Conservation (phyloP, 2,113 vertebrate species). For the Callithrix jacchus region DNA sequence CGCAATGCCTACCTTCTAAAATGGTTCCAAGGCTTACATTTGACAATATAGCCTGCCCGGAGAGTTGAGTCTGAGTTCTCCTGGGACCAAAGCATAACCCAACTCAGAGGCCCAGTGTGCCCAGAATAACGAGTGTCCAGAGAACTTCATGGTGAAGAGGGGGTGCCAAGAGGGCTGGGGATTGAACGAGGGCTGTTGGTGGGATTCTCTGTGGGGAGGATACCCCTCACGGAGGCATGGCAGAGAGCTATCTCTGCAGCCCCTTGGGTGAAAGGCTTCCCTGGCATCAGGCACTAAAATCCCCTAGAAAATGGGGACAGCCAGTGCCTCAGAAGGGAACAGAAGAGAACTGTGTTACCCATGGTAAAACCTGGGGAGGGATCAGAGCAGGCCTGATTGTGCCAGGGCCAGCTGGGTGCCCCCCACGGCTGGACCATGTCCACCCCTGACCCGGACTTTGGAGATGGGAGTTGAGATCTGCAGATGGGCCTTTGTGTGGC, state of each 20-base stretch:
- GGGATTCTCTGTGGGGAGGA: background rate
- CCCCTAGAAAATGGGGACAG: background rate
- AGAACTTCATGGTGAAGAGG: background rate
- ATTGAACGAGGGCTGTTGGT: background rate
- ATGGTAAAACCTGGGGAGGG: background rate
- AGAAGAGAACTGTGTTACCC: background rate
- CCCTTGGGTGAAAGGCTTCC: background rate
- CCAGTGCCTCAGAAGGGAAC: background rate
- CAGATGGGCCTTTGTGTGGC: fast-evolving
- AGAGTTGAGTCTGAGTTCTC: background rate
- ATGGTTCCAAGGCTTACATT: background rate
- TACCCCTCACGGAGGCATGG: background rate
- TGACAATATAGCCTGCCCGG: background rate
- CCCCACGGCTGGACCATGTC: background rate
- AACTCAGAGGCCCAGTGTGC: background rate
- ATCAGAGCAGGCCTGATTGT: background rate
- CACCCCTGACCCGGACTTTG: background rate
- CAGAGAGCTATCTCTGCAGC: background rate
- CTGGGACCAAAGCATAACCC: background rate
- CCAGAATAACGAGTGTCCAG: background rate
- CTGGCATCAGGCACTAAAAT: background rate
- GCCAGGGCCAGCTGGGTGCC: background rate
- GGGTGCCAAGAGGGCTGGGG: background rate
- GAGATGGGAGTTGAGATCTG: background rate
- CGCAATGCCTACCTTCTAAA: background rate